Base-by-base conservation (phyloP, 2,797 vertebrate species). In the Mycteria americana region DNA sequence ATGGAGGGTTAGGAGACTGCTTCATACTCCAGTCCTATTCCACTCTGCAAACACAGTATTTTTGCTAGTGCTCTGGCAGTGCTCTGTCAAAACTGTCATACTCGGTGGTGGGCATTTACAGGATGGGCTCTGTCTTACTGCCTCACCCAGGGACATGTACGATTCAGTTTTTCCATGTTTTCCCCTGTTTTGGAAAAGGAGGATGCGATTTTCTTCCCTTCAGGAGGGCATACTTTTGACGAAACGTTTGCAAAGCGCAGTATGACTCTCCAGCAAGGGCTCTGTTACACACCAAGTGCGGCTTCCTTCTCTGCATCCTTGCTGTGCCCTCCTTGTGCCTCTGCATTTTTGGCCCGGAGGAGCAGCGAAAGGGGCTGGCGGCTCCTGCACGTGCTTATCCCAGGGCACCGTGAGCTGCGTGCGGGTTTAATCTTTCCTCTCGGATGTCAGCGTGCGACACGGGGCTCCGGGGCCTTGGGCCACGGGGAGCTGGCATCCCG, bases 381-480 rank as follows among this genome's bases (percentile, higher is more conserved):
- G 50, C 51, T 87, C 35, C 51, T 57, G 18, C 21, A 43, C 1
- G 5, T 72, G 56, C 33, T 92, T 70, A 37, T 85, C 41, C 62
- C 11, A 2, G 23, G 48, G 56, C 53, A 11, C 16, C 21, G n/a
- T 10, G 59, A 84, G 53, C 67, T 89, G 18, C 2, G 0, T 70
- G 51, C 4, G 15, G 35, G 16, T 87, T 90, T 88, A 41, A 45
- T 85, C 73, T 85, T 83, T 50, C 67, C 80, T 89, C 53, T 72
- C 3, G 2, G 37, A 35, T 0, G 0, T 41, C 76, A 28, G 14
- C 3, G 3, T 39, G 46, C 9, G 21, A 59, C 46, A 19, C 1
- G 9, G 43, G 51, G 51, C 67, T 70, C 43, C 65, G 59, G 43
- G 28, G 31, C 30, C 13, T 13, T 77, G 75, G 69, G 35, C 45